Base-by-base conservation (phyloP, 23 tunicate genomes). In the Trididemnum clinides region DNA sequence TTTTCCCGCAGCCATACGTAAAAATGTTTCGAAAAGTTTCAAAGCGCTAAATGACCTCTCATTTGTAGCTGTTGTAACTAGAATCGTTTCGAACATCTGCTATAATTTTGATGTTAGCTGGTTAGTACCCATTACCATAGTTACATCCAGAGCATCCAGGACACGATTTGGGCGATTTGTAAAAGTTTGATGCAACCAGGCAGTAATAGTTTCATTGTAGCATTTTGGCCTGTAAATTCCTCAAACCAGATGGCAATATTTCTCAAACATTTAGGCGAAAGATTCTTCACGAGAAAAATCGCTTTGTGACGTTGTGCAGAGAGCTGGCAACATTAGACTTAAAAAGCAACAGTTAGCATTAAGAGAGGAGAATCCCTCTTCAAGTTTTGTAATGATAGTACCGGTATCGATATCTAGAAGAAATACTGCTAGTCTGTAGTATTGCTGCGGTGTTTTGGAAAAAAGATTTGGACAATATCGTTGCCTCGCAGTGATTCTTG, bases 401-500 rank as follows among this genome's bases (percentile, higher is more conserved):
- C n/a, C n/a, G 21, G 69, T 59, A 21, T 59, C 69, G 27, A 59
- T 59, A 59, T 59, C 18, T 12, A 26, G 21, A 59, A 59, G 69
- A 59, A 59, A 59, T 4, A 59, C 22, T 59, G 26, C 69, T 15
- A 6, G 26, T 12, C 5, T 18, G 6, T 21, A 12, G 69, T 59
- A 59, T 18, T 59, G 26, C 26, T 4, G 6, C 21, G 26, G 26
- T 59, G 69, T 4, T 59, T 19, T 59, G 69, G 12, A 26, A 4
- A 59, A 21, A 26, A 21, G 26, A 26, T 15, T 59, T 59, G 18
- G 69, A 59, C 4, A 4, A 59, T 19, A 15, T 59, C 27, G 69
- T 15, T 59, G 69, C 69, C 69, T 59, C 27, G 69, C 21, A 59
- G 69, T 21, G 69, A 59, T 59, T 59, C 69, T 59, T 21, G 69